These are phyloP conservation scores for Lepidocolaptes lacrymiger DNA, from an alignment of 2,797 vertebrate genomes.

Conservation along the genomic window DNA sequence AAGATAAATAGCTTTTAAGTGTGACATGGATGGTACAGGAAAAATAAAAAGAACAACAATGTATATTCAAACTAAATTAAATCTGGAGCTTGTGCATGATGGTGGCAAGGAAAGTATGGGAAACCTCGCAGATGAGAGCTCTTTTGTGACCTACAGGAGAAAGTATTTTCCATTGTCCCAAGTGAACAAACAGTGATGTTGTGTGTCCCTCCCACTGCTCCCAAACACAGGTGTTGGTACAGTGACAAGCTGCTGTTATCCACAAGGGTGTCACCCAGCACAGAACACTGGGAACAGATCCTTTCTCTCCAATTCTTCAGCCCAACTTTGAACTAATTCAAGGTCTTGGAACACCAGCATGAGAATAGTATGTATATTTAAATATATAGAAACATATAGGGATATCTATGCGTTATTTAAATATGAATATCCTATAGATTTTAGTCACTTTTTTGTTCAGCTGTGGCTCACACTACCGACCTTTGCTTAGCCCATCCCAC, in stretches of 20 bases:
- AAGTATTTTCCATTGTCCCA: not conserved
- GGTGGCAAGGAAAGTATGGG: not conserved
- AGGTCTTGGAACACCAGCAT: not conserved
- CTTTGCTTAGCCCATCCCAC: not conserved
- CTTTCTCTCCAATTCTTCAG: not conserved
- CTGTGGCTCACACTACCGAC: not conserved
- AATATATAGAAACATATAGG: not conserved
- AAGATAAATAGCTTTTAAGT: not conserved
- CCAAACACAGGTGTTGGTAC: not conserved
- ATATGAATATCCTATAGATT: not conserved
- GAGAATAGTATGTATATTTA: not conserved
- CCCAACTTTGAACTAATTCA: not conserved
- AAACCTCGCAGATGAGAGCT: not conserved
- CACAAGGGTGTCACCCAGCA: not conserved
- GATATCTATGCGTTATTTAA: not conserved
- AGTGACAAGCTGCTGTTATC: not conserved
- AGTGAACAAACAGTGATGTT: not conserved
- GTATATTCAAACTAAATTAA: not conserved
- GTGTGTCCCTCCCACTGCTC: not conserved
- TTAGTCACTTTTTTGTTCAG: not conserved
- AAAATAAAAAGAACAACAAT: not conserved
- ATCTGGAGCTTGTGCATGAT: not conserved
- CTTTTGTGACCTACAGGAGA: not conserved
- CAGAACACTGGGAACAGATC: not conserved
- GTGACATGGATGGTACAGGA: not conserved